Percentiles rank a stretch among this genome's conserved stretches.
phyloP scores from a whole-genome alignment of 2,113 vertebrate species.

The Bufo bufo region DNA sequence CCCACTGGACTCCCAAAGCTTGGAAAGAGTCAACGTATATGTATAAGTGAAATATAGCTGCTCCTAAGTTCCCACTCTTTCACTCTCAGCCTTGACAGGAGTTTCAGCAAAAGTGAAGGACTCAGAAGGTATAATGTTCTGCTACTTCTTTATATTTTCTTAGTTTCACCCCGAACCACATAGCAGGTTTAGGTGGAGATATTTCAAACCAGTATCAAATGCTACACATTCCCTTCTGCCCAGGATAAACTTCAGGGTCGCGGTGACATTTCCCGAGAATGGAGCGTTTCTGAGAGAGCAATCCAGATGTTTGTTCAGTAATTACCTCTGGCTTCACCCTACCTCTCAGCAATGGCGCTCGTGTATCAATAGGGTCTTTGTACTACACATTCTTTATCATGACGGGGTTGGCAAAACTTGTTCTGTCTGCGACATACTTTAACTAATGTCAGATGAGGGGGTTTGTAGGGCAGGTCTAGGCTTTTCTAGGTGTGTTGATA shows the following conservation, averaged over 20 bases:
- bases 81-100: too few species aligned
- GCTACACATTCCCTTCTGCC: not conserved
- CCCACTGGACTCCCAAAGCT: too few species aligned
- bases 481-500: not conserved
- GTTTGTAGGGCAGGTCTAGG: not conserved
- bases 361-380: slow-evolving; percentile 6
- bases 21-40: too few species aligned
- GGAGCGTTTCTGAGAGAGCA: not conserved
- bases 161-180: not conserved
- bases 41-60: too few species aligned
- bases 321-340: not conserved
- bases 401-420: not conserved
- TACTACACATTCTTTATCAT: slow-evolving; percentile 22
- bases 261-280: not conserved
- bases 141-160: too few species aligned
- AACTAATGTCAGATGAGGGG: not conserved
- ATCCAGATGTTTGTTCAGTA: slow-evolving; percentile 9
- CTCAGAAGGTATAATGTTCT: too few species aligned
- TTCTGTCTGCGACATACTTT: not conserved
- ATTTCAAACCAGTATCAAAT: not conserved
- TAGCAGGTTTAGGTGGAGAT: not conserved
- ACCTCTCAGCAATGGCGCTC: slow-evolving; percentile 2
- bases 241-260: not conserved
- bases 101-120: too few species aligned
- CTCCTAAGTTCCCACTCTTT: too few species aligned